These are phyloP conservation scores for Rhorus exstirpatorius DNA, from an alignment of 2,888 invertebrate species.

Conservation along the genomic window DNA sequence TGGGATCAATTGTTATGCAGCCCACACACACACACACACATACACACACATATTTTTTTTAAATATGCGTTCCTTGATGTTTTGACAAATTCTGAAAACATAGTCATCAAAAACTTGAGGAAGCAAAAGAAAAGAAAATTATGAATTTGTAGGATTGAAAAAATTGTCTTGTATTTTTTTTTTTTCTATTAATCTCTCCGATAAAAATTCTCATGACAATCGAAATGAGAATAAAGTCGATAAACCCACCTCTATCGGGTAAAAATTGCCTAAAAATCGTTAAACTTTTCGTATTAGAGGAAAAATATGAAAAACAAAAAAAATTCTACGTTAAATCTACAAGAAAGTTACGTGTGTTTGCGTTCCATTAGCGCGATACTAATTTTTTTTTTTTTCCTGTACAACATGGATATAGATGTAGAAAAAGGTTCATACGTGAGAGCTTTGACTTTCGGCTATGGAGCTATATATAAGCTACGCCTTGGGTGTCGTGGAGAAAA, in stretches of 20 bases:
- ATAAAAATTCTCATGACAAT: constrained; percentile 9
- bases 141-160: no score
- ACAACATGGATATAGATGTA: not conserved
- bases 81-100: no score
- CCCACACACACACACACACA: no score
- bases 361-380: constrained; percentile 69
- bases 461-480: constrained; percentile 9
- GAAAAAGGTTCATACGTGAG: constrained; percentile 43
- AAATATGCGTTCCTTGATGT: no score
- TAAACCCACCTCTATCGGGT: constrained; percentile 18
- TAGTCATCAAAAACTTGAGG: no score
- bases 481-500: constrained; percentile 48
- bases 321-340: constrained; percentile 20
- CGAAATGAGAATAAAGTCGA: not conserved
- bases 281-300: constrained; percentile 6
- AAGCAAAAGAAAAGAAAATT: no score
- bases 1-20: no score
- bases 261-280: constrained; percentile 22
- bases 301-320: constrained; percentile 27
- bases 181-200: no score
- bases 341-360: constrained; percentile 70
- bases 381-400: constrained; percentile 24
- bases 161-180: no score
- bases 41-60: no score
- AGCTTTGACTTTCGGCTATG: constrained; percentile 10